Evolutionary conservation across 2,113 vertebrate genomes (phyloP).

Genomic region (Rafetus swinhoei): DNA sequence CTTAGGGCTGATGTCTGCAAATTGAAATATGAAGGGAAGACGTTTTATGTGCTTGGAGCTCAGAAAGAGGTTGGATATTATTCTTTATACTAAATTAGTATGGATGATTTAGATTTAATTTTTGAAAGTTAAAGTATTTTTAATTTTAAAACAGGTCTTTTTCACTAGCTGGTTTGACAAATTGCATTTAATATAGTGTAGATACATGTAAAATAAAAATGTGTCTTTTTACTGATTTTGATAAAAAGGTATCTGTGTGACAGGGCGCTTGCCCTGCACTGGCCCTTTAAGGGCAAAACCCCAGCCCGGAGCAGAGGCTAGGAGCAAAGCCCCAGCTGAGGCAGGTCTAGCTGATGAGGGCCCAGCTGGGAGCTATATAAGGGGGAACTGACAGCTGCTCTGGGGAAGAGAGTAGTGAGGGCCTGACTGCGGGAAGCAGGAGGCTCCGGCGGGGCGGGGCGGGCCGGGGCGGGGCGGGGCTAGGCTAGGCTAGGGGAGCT

Average conservation of each 20-base stretch:
- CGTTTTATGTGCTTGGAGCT: conserved; percentile 94
- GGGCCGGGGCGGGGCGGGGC: too few relatives aligned
- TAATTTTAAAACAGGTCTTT: not conserved
- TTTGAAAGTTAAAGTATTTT: not conserved
- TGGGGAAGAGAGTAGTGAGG: too few relatives aligned
- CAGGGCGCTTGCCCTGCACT: too few relatives aligned
- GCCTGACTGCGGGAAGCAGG: too few relatives aligned
- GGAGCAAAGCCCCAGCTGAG: too few relatives aligned
- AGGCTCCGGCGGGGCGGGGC: too few relatives aligned
- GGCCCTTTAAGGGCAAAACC: too few relatives aligned
- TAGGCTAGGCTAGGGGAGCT: too few relatives aligned
- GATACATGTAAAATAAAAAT: not conserved
- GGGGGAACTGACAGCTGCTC: too few relatives aligned
- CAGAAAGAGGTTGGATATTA: conserved; percentile 91
- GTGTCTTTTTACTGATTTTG: not conserved
- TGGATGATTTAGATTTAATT: not conserved
- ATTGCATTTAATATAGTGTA: not conserved
- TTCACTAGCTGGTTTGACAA: not conserved
- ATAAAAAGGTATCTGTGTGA: not conserved
- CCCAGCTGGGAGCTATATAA: too few relatives aligned
- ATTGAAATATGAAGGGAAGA: conserved; percentile 98
- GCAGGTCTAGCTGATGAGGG: too few relatives aligned
- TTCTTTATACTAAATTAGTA: not conserved
- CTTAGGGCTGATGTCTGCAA: conserved; percentile 95
- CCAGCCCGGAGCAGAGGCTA: too few relatives aligned